Conservation (phyloP, 2,888 invertebrate genomes). For the Pecten maximus region DNA sequence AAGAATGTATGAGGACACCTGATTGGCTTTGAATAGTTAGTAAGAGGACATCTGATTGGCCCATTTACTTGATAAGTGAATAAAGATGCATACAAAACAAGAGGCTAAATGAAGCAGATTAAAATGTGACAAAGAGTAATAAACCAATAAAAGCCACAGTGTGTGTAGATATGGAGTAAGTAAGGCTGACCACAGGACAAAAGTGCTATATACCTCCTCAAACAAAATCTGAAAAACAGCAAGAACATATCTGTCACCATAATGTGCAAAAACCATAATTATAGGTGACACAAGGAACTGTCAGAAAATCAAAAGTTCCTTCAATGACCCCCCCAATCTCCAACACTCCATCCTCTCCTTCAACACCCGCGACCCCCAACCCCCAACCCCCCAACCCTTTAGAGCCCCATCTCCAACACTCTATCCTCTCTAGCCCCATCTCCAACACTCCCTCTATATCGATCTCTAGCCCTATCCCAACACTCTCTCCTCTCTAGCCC, state of each 20-base stretch:
- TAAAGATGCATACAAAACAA: neutral
- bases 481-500: too few relatives aligned
- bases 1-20: neutral
- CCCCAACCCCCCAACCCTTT: too few relatives aligned
- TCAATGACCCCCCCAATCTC: too few relatives aligned
- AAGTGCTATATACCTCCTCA: constrained; percentile 9
- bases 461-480: too few relatives aligned
- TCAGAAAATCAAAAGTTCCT: neutral
- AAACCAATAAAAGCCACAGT: constrained; percentile 2
- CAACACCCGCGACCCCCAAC: too few relatives aligned
- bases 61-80: neutral
- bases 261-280: neutral
- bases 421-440: too few relatives aligned
- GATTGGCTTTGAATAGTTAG: neutral
- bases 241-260: constrained; percentile 8
- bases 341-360: too few relatives aligned
- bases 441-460: too few relatives aligned
- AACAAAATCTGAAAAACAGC: constrained; percentile 18
- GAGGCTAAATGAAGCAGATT: neutral
- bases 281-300: neutral
- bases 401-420: too few relatives aligned
- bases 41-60: constrained; percentile 27
- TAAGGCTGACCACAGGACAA: neutral
- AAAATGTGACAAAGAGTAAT: neutral
- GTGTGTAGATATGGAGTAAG: neutral